phyloP scores from a whole-genome alignment of 23 tunicate species.

The Clavelina lepadiformis region DNA sequence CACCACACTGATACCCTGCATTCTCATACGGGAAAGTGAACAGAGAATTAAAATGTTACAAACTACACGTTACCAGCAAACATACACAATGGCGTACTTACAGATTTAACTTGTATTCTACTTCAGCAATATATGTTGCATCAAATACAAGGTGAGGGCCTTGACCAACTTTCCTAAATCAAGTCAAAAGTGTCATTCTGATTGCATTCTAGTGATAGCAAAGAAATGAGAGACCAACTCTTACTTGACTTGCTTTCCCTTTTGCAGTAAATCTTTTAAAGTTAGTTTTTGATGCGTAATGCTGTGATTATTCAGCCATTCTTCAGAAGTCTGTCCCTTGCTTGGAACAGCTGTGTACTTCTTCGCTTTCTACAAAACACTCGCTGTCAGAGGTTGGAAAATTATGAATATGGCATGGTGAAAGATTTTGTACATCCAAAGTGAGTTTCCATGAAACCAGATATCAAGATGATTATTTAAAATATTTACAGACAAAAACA shows the following conservation, averaged over 20 bases:
- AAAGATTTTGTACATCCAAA: too few relatives aligned
- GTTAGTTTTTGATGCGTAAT: constrained; percentile 58
- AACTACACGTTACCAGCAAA: too few relatives aligned
- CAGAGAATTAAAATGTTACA: too few relatives aligned
- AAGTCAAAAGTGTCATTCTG: constrained; percentile 1
- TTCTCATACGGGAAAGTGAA: too few relatives aligned
- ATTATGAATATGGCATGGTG: too few relatives aligned
- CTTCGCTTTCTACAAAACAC: constrained; percentile 45
- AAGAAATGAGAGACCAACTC: background rate
- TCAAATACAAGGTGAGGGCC: constrained; percentile 79
- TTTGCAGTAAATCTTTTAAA: constrained; percentile 65
- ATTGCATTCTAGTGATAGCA: too few relatives aligned
- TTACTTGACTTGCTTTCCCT: constrained; percentile 80
- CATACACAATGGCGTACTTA: constrained; percentile 18
- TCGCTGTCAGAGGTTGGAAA: too few relatives aligned
- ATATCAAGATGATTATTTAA: too few relatives aligned
- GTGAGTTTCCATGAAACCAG: too few relatives aligned
- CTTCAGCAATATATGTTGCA: constrained; percentile 65
- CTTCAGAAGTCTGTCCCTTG: constrained; percentile 76
- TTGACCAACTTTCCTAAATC: constrained; percentile 48
- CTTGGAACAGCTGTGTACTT: constrained; percentile 56
- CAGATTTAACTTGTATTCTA: constrained; percentile 82
- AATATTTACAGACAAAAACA: too few relatives aligned
- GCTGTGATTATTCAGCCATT: constrained; percentile 83
- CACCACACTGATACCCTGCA: too few relatives aligned